Base-by-base conservation (phyloP, 1,140 invertebrate species). In the Polyergus mexicanus region DNA sequence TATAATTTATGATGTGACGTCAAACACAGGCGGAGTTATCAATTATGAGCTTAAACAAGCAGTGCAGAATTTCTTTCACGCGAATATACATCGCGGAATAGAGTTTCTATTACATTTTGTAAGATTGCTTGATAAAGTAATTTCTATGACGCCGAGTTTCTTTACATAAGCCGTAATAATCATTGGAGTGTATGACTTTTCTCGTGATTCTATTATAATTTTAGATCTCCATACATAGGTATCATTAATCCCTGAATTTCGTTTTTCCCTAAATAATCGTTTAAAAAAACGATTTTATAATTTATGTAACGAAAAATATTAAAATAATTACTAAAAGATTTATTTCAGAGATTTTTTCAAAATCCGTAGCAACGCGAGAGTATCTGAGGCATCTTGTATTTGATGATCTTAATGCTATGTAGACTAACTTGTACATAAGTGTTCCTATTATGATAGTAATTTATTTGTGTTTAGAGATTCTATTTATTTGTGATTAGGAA, bases 371-470 rank as follows among this genome's bases (percentile, higher is more conserved):
- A 75, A 28, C 5, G 16, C 4, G 38, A 28, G 56, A 19, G 54
- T 75, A 38, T 38, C 47, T n/a, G 47, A 41, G 47, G 69, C 22
- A 41, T 69, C 65, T 80, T 80, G 77, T 38, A 28, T 69, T 69
- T 69, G 35, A 58, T 19, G 47, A 66, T n/a, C 16, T 80, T 80
- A 58, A 47, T 56, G 35, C 13, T 56, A 69, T 3, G 16, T 80
- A 69, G 8, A 56, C 3, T 69, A 69, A 51, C 32, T 69, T 80
- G 35, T 41, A 80, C 16, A 56, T 65, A 80, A 80, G 69, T 85
- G 86, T 89, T 89, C 87, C 81, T 89, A 85, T 85, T 25, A 35
- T 44, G 25, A 63, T 47, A 85, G 0, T 88, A 76, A 88, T 85
- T 88, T 80, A 88, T 80, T 75, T 85, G 65, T 58, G 16, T 51